Conservation (phyloP, 2,113 vertebrate genomes). For the Cyprinodon brontotheroides region DNA sequence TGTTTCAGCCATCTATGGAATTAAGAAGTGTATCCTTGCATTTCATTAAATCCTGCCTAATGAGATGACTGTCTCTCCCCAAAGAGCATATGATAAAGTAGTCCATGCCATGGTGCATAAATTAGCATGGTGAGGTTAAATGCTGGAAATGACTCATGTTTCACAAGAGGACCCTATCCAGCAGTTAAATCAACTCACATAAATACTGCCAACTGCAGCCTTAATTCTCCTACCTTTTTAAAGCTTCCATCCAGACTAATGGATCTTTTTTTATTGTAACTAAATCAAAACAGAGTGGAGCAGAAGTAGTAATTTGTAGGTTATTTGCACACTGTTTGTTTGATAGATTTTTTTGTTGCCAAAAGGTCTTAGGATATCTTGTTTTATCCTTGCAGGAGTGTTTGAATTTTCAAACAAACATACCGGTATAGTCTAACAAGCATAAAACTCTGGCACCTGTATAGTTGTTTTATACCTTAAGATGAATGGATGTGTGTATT, state of each 20-base stretch:
- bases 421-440: not conserved
- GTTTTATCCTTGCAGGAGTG: not conserved
- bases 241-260: conserved; percentile 41
- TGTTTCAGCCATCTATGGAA: conserved; percentile 95
- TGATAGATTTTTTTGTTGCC: not conserved
- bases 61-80: conserved; percentile 98
- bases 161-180: conserved; percentile 97
- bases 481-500: not conserved
- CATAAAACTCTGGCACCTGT: not conserved
- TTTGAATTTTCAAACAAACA: not conserved
- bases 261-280: conserved; percentile 33
- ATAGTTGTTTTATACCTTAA: too few relatives aligned
- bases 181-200: conserved; percentile 98
- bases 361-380: not conserved
- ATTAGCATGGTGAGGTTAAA: conserved; percentile 99
- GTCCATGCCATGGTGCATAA: conserved; percentile 94
- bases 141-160: conserved; percentile 99
- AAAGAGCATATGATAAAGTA: conserved; percentile 98
- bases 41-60: conserved; percentile 99
- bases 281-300: conserved; percentile 37
- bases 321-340: conserved; percentile 6
- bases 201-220: conserved; percentile 94
- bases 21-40: conserved; percentile 99
- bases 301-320: conserved; percentile 9
- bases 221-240: conserved; percentile 81